Base-by-base conservation (phyloP, 2,888 invertebrate species). In the Phania funesta region DNA sequence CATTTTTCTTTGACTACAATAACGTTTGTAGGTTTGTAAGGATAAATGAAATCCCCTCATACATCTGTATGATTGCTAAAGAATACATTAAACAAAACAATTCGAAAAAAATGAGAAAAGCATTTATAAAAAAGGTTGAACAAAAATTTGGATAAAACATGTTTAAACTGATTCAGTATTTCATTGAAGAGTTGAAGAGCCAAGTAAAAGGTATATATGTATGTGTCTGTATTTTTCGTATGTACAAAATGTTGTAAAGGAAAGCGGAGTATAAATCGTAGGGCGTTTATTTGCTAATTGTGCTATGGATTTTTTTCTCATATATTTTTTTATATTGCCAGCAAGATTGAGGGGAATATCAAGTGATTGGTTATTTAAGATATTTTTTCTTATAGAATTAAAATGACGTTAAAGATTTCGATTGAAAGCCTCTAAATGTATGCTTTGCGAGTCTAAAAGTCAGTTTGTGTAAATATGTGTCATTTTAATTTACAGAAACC, bases 251-350 rank as follows among this genome's bases (percentile, higher is more conserved):
- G 24, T 29, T 60, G 20, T 35, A 50, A 35, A 50, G 9, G 9
- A 48, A 24, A 16, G 35, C 20, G 13, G n/a, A 70, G 11, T 4
- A 20, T 48, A 71, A 71, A 22, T 58, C 16, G 26, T 22, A 7
- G 60, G 58, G 60, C 56, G 50, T 76, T 60, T 52, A 35, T 52
- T 52, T 38, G 29, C 41, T 58, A 67, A 76, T 65, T 75, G 75
- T 38, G 7, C n/a, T 48, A 6, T 26, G 13, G 11, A 26, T 58
- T 48, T 18, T 54, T 50, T 6, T 11, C 6, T 46, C 18, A 41
- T 9, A 9, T 11, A 46, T 56, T 16, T 32, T n/a, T n/a, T n/a
- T n/a, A n/a, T n/a, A n/a, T n/a, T n/a, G n/a, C n/a, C n/a, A n/a
- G n/a, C n/a, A n/a, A n/a, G n/a, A n/a, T n/a, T n/a, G n/a, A n/a